Evolutionary conservation across 2,888 invertebrate genomes (phyloP).

Genomic region (Phengaris arion): DNA sequence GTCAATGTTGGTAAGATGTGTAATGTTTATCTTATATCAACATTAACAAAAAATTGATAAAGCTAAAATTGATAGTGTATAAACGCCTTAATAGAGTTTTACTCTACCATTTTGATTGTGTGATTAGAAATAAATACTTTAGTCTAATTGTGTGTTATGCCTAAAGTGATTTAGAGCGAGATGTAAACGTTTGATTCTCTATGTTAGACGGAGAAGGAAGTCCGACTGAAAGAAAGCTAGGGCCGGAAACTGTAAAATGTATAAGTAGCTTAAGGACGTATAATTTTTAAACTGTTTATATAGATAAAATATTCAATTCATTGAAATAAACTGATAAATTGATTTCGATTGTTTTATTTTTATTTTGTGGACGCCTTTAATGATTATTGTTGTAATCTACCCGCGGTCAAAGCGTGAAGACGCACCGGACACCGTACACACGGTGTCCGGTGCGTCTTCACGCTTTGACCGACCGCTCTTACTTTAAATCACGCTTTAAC

Average conservation of each 20-base stretch:
- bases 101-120: slow-evolving; percentile 19
- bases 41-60: neutral
- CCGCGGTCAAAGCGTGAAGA: too few species aligned
- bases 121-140: slow-evolving; percentile 36
- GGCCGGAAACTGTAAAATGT: slow-evolving; percentile 43
- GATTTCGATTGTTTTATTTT: slow-evolving; percentile 48
- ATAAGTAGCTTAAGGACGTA: slow-evolving; percentile 50
- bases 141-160: slow-evolving; percentile 37
- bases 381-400: too few species aligned
- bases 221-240: slow-evolving; percentile 54
- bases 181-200: slow-evolving; percentile 38
- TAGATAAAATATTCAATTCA: slow-evolving; percentile 76
- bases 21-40: too few species aligned
- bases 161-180: slow-evolving; percentile 37
- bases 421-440: too few species aligned
- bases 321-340: slow-evolving; percentile 74
- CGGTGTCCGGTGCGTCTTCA: too few species aligned
- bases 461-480: too few species aligned
- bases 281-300: slow-evolving; percentile 75
- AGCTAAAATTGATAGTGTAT: neutral
- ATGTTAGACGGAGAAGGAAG: slow-evolving; percentile 41
- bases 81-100: neutral
- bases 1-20: too few species aligned
- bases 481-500: too few species aligned
- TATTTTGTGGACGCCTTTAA: neutral